A percentile compares a stretch with the other conserved stretches of the same genome.
Conservation (phyloP, 1,140 invertebrate genomes). For the Thaumetopoea pityocampa region DNA sequence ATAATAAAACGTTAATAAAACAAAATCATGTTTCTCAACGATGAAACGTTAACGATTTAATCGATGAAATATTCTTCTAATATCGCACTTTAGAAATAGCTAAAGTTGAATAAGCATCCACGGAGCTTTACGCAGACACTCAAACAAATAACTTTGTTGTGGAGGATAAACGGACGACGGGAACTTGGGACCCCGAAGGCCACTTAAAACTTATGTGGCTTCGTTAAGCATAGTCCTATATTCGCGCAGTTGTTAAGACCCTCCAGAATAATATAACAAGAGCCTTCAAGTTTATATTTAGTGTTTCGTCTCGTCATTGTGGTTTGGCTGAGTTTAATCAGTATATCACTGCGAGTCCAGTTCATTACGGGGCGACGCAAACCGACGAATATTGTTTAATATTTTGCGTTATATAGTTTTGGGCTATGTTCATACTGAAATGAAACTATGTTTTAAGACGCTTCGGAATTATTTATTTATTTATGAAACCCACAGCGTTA, state of each 20-base stretch:
- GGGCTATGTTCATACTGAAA: no score
- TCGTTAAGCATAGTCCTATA: conserved; percentile 54
- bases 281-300: conserved; percentile 24
- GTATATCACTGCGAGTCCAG: conserved; percentile 11
- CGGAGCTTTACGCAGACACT: conserved; percentile 48
- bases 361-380: conserved; percentile 4
- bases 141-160: conserved; percentile 65
- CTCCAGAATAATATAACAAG: conserved; percentile 25
- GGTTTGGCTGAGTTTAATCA: conserved; percentile 17
- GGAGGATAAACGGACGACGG: conserved; percentile 53
- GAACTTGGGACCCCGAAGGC: conserved; percentile 55
- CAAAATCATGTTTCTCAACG: no score
- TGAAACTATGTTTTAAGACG: no score
- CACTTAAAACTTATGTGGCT: conserved; percentile 70
- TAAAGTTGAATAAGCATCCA: conserved; percentile 41
- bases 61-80: conserved; percentile 6
- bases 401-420: no score
- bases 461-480: no score
- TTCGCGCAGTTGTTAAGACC: conserved; percentile 36
- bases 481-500: no score
- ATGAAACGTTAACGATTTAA: no score
- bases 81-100: conserved; percentile 14
- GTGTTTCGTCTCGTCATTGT: conserved; percentile 16
- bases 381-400: not conserved
- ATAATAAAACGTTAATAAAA: no score